phyloP scores from a whole-genome alignment of 2,113 vertebrate species.

The Oxyruncus cristatus region DNA sequence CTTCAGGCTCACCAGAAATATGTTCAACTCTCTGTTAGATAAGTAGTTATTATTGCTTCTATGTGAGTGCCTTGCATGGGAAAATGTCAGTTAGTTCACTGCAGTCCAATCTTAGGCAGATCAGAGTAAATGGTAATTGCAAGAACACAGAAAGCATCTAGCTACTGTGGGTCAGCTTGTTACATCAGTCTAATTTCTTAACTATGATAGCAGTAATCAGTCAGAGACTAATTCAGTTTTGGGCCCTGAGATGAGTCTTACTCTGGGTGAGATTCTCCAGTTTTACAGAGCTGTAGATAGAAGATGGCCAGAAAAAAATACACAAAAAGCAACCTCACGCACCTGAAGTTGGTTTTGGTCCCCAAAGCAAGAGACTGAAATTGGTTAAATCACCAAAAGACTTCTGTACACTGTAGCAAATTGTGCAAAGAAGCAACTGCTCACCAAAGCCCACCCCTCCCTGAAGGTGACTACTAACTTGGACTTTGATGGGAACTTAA shows the following conservation, averaged over 20 bases:
- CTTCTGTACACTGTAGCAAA: not conserved
- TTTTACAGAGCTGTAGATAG: not conserved
- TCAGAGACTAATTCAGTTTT: not conserved
- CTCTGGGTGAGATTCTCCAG: not conserved
- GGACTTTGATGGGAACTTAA: not conserved
- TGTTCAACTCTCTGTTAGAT: accelerated
- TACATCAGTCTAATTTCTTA: not conserved
- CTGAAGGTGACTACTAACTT: not conserved
- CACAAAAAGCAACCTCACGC: not conserved
- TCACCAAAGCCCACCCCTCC: not conserved
- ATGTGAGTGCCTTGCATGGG: not conserved
- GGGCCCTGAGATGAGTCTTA: not conserved
- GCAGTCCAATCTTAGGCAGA: not conserved
- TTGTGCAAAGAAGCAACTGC: not conserved
- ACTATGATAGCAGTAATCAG: not conserved
- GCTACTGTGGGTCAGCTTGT: not conserved
- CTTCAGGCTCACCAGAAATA: not conserved
- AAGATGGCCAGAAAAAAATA: not conserved
- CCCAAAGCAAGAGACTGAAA: not conserved
- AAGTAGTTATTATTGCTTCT: not conserved
- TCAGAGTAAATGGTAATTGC: not conserved
- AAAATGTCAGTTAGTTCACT: not conserved
- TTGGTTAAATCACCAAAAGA: not conserved
- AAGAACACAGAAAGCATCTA: not conserved
- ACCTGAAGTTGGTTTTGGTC: not conserved